Conservation (phyloP, 2,113 vertebrate genomes). For the Menidia beryllina region DNA sequence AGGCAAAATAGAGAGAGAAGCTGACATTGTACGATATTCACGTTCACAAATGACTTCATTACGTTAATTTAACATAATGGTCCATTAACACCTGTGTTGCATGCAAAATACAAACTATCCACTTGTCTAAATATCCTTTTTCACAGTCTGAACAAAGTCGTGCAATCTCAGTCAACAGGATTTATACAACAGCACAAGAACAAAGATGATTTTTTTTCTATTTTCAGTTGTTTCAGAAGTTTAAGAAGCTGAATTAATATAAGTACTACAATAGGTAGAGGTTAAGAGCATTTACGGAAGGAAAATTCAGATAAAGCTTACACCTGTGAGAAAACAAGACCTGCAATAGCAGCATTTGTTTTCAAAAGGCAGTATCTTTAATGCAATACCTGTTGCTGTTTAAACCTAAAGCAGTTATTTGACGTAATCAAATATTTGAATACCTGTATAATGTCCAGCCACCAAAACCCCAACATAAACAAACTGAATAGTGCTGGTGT, state of each 20-base stretch:
- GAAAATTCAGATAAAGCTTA: too few relatives aligned
- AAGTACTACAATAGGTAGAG: background rate
- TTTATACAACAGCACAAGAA: background rate
- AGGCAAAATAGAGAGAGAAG: too few relatives aligned
- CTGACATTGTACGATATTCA: too few relatives aligned
- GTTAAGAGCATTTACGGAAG: background rate
- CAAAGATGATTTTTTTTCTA: background rate
- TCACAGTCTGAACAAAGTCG: too few relatives aligned
- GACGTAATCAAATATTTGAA: conserved; percentile 14
- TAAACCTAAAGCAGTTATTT: background rate
- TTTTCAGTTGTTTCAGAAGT: background rate
- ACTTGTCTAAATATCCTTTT: too few relatives aligned
- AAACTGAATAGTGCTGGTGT: conserved; percentile 4
- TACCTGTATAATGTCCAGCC: conserved; percentile 2
- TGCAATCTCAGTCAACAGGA: too few relatives aligned
- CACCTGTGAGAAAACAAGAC: too few relatives aligned
- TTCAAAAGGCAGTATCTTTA: conserved; percentile 18
- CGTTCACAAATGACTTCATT: too few relatives aligned
- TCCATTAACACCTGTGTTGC: too few relatives aligned
- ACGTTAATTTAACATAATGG: too few relatives aligned
- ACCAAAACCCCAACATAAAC: conserved; percentile 11
- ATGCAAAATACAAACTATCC: too few relatives aligned
- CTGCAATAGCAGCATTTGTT: background rate
- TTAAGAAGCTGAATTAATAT: too few relatives aligned
- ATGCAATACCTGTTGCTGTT: background rate